Evolutionary conservation across 1,140 invertebrate genomes (phyloP).

Genomic region (Arctopsyche grandis): DNA sequence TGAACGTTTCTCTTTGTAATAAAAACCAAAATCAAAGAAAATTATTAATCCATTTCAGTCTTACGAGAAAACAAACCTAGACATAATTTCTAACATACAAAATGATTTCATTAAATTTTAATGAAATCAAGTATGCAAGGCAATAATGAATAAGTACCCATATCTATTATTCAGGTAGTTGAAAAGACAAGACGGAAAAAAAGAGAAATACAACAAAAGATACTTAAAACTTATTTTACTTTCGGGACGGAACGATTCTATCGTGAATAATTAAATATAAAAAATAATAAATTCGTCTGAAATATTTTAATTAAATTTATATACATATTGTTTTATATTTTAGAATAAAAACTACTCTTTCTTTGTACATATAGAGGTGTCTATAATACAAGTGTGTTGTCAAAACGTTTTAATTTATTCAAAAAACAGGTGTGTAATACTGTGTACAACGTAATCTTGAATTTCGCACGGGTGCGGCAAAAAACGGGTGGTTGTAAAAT

Average conservation of each 20-base stretch:
- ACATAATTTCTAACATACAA: no score
- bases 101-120: no score
- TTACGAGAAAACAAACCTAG: not conserved
- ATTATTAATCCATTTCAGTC: conserved; percentile 4
- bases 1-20: conserved; percentile 15
- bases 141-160: no score
- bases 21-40: conserved; percentile 13
- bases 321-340: not conserved
- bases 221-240: conserved; percentile 4
- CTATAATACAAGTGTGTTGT: no score
- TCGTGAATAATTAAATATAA: not conserved
- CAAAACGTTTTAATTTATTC: no score
- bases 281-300: not conserved
- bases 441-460: no score
- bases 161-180: not conserved
- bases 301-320: not conserved
- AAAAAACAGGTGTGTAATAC: no score
- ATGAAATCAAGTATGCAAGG: no score
- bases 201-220: conserved; percentile 5
- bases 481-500: no score
- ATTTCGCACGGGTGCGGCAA: no score
- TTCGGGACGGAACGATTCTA: not conserved
- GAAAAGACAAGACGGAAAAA: not conserved
- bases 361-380: no score
- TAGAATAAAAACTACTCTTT: no score